These are phyloP conservation scores for Mercenaria mercenaria DNA, from an alignment of 1,140 invertebrate species.

Conservation along the genomic window DNA sequence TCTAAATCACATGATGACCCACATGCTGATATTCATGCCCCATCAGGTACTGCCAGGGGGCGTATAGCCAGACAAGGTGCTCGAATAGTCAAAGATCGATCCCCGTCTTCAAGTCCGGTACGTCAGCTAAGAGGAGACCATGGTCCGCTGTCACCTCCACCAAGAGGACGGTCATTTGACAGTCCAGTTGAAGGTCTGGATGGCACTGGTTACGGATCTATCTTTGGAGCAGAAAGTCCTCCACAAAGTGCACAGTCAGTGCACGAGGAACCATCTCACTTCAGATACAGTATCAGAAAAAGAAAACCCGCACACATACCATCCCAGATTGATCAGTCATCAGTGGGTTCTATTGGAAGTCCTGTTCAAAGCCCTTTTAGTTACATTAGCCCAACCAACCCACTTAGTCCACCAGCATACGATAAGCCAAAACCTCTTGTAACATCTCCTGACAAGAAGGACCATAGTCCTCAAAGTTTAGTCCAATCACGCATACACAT, in stretches of 20 bases:
- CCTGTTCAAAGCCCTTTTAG: neutral
- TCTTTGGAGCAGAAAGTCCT: conserved; percentile 18
- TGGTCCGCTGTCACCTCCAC: conserved; percentile 21
- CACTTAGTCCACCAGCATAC: conserved; percentile 33
- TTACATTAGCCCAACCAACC: conserved; percentile 35
- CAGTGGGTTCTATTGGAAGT: neutral
- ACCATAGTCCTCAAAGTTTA: conserved; percentile 25
- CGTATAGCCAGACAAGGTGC: conserved; percentile 81
- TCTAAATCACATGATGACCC: conserved; percentile 85
- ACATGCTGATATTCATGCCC: conserved; percentile 75
- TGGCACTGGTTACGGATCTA: neutral
- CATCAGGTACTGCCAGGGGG: conserved; percentile 76
- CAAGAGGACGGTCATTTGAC: neutral
- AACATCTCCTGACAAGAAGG: conserved; percentile 19
- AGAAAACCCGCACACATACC: neutral
- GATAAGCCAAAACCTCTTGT: conserved; percentile 49
- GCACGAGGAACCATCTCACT: conserved; percentile 20
- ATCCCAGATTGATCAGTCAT: neutral
- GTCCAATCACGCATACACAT: conserved; percentile 54
- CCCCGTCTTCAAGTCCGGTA: conserved; percentile 77
- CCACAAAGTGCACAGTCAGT: conserved; percentile 35
- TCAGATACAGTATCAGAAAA: conserved; percentile 49
- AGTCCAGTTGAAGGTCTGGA: conserved; percentile 37
- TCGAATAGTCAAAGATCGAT: conserved; percentile 74
- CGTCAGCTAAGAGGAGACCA: conserved; percentile 43